A percentile compares a stretch with the other conserved stretches of the same genome.
phyloP scores from a whole-genome alignment of 2,113 vertebrate species.

The Dolichallabes microphthalmus region DNA sequence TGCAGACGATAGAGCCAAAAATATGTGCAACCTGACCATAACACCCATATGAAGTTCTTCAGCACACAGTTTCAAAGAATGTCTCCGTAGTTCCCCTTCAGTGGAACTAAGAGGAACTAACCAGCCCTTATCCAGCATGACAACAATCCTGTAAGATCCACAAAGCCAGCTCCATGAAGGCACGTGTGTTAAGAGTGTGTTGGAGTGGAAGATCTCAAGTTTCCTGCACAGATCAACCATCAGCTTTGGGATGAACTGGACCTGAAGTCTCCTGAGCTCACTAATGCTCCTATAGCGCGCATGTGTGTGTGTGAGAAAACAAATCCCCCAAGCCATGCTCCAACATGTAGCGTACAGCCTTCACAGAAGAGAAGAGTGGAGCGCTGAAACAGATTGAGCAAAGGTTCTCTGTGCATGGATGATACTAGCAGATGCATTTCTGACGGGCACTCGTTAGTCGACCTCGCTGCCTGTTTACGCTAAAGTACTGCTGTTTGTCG shows the following conservation, averaged over 20 bases:
- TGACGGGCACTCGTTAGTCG: background rate
- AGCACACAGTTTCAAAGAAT: background rate
- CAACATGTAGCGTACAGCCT: background rate
- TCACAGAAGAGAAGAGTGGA: background rate
- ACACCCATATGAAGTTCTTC: background rate
- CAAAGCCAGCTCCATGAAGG: background rate
- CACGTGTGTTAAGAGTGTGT: background rate
- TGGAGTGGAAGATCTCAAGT: background rate
- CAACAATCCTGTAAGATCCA: background rate
- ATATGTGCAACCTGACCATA: background rate
- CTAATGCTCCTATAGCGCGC: background rate
- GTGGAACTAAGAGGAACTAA: background rate
- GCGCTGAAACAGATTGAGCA: background rate
- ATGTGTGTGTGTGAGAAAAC: background rate
- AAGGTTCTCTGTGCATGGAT: background rate
- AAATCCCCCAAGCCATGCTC: background rate
- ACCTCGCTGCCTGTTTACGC: background rate
- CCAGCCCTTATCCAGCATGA: background rate
- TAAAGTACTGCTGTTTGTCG: slow-evolving; percentile 10
- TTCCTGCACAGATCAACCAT: background rate
- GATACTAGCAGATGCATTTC: background rate
- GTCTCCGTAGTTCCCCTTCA: background rate
- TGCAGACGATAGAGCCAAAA: background rate
- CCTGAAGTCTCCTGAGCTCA: background rate
- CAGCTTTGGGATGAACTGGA: background rate